phyloP scores from a whole-genome alignment of 2,113 vertebrate species.

The Isichthys henryi region DNA sequence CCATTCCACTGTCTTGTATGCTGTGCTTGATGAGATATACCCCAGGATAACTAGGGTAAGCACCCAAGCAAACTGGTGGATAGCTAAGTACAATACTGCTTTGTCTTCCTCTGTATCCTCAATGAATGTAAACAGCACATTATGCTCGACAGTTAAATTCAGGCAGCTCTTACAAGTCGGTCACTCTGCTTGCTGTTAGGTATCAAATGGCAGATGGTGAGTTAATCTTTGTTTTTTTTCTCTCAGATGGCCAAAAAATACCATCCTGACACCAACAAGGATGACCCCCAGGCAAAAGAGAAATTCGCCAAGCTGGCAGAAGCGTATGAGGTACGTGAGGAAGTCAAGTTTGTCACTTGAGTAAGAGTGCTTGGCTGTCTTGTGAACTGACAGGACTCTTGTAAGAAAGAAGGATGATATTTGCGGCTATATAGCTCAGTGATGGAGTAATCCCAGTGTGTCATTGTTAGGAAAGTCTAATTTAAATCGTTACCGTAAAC shows the following conservation, averaged over 20 bases:
- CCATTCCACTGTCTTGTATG: not conserved
- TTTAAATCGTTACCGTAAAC: not conserved
- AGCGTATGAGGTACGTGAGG: conserved; percentile 80
- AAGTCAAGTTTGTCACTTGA: not conserved
- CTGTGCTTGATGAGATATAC: not conserved
- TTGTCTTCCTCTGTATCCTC: no score
- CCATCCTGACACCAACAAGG: conserved; percentile 94
- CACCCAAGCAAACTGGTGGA: not conserved
- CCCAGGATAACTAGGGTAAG: not conserved
- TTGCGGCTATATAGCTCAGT: not conserved
- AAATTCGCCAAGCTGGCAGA: conserved; percentile 93
- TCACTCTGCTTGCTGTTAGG: not conserved
- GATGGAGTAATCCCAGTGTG: not conserved
- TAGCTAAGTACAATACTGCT: not conserved
- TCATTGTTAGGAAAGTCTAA: not conserved
- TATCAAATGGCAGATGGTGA: not conserved
- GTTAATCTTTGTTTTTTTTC: conserved; percentile 26
- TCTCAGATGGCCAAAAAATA: conserved; percentile 93
- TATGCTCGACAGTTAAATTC: not conserved
- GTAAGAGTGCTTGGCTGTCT: not conserved
- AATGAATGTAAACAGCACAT: not conserved
- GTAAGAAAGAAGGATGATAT: not conserved
- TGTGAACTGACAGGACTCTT: not conserved
- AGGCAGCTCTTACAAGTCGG: not conserved
- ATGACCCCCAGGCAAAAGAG: conserved; percentile 93